Conservation (phyloP, 2,797 vertebrate genomes). For the Danionella dracula region DNA sequence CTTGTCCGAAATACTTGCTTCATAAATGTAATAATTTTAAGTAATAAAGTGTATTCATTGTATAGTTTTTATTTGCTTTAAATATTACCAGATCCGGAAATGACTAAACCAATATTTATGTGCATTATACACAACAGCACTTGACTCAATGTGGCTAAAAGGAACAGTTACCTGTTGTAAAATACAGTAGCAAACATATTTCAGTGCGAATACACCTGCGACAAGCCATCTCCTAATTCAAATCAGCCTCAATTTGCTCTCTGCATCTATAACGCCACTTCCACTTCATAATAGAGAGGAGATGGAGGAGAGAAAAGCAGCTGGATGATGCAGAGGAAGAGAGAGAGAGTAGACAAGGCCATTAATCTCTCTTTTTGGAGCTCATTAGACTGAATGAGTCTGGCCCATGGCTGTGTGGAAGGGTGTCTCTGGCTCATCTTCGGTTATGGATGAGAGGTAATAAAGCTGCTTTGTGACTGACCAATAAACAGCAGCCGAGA, state of each 20-base stretch:
- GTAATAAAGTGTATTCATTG: no score
- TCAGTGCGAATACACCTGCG: neutral
- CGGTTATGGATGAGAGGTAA: constrained; percentile 51
- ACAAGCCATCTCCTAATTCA: neutral
- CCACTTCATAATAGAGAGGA: constrained; percentile 1
- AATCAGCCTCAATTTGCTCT: neutral
- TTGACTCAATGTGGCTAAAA: no score
- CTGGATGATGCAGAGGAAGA: neutral
- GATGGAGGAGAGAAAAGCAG: constrained; percentile 10
- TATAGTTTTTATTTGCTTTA: no score
- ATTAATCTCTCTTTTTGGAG: constrained; percentile 50
- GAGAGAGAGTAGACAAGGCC: constrained; percentile 21
- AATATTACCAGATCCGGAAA: no score
- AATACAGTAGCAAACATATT: neutral
- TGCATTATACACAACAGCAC: no score
- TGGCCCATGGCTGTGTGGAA: constrained; percentile 40
- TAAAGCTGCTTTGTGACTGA: constrained; percentile 40
- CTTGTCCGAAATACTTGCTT: no score
- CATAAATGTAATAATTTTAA: no score
- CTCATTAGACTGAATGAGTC: constrained; percentile 48
- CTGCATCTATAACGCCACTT: neutral
- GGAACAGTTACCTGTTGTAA: neutral
- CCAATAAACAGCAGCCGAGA: constrained; percentile 35
- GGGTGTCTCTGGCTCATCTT: constrained; percentile 42
- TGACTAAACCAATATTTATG: no score